phyloP scores from a whole-genome alignment of 2,113 vertebrate species.

The Protomyctophum bolini region DNA sequence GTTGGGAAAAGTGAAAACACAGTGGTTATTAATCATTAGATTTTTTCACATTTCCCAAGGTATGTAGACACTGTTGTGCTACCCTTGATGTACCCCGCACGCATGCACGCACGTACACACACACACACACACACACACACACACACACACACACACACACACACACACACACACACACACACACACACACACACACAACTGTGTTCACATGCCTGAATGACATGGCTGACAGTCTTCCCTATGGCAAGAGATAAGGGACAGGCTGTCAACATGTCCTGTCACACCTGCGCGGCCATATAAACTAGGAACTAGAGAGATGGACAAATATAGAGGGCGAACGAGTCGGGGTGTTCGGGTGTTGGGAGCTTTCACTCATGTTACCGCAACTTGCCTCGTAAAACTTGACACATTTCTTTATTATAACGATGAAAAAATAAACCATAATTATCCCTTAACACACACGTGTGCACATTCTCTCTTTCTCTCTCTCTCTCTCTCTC shows the following conservation, averaged over 20 bases:
- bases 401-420: conserved; percentile 61
- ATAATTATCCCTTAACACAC: conserved; percentile 52
- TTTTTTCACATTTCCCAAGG: no score
- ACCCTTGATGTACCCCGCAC: background rate
- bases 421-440: conserved; percentile 39
- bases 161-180: conserved; percentile 35
- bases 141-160: conserved; percentile 55
- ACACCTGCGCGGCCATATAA: conserved; percentile 62
- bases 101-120: conserved; percentile 11
- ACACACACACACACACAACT: conserved; percentile 54
- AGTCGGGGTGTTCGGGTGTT: no score
- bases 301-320: background rate
- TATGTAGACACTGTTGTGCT: no score
- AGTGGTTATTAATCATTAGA: no score
- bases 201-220: conserved; percentile 70
- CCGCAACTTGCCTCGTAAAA: conserved; percentile 44
- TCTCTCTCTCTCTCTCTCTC: background rate
- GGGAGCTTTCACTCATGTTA: conserved; percentile 26
- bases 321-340: background rate
- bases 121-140: conserved; percentile 53
- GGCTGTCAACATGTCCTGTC: conserved; percentile 73
- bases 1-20: no score
- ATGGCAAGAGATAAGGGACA: conserved; percentile 71
- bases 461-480: no score
- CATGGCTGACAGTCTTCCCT: conserved; percentile 71